Evolutionary conservation across 2,113 vertebrate species (phyloP).

Genomic region (Sylvietta virens): DNA sequence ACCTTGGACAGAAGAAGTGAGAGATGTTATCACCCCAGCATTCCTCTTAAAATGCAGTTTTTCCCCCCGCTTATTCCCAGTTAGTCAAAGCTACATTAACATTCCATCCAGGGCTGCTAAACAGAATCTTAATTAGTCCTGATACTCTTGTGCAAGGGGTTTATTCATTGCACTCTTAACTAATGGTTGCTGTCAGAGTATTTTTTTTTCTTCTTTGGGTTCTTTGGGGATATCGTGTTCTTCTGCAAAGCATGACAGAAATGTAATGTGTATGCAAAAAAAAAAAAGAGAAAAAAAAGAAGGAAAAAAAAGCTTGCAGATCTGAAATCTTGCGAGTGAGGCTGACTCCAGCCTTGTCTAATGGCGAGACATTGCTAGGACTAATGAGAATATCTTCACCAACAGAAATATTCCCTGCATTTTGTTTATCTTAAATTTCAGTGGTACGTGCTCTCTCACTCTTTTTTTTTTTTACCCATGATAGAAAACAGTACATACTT

Average conservation of each 20-base stretch:
- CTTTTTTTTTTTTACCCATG: accelerated
- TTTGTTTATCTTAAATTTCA: conserved; percentile 29
- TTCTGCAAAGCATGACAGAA: conserved; percentile 71
- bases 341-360: conserved; percentile 70
- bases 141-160: conserved; percentile 76
- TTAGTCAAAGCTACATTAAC: conserved; percentile 78
- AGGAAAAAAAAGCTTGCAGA: not conserved
- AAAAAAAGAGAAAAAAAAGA: not conserved
- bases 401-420: not conserved
- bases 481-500: not conserved
- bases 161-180: conserved; percentile 71
- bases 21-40: conserved; percentile 80
- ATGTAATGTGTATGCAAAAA: conserved; percentile 59
- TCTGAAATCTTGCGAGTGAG: conserved; percentile 54
- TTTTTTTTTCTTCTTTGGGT: conserved; percentile 61
- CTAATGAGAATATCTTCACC: conserved; percentile 51
- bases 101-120: conserved; percentile 78
- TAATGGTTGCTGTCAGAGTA: conserved; percentile 73
- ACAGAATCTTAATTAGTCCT: conserved; percentile 83
- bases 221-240: conserved; percentile 73
- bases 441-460: not conserved
- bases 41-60: conserved; percentile 76
- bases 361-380: conserved; percentile 64
- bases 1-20: conserved; percentile 75
- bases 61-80: conserved; percentile 60